These are phyloP conservation scores for Chlorops oryzae DNA, from an alignment of 1,140 invertebrate species.

Conservation along the genomic window DNA sequence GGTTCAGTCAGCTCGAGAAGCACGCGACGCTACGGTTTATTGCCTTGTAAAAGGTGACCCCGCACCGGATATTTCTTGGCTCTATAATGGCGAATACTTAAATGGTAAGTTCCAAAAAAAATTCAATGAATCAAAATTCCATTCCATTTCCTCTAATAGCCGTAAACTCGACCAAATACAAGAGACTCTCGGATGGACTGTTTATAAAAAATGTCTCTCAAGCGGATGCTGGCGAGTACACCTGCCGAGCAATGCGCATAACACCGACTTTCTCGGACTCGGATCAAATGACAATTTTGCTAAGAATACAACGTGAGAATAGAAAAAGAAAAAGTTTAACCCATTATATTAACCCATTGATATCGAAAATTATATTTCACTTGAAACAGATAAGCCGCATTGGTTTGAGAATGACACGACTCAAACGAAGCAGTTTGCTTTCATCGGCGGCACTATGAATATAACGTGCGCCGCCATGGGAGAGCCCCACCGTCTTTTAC, in stretches of 20 bases:
- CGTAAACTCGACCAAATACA: conserved; percentile 43
- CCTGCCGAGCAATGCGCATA: conserved; percentile 52
- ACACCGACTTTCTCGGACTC: conserved; percentile 47
- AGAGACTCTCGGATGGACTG: conserved; percentile 48
- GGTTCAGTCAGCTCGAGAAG: conserved; percentile 50
- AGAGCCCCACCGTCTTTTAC: conserved; percentile 55
- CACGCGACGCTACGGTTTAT: conserved; percentile 46
- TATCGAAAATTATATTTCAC: neutral
- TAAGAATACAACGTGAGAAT: conserved; percentile 54
- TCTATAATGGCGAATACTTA: conserved; percentile 44
- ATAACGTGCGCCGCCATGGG: conserved; percentile 55
- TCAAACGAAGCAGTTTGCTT: conserved; percentile 46
- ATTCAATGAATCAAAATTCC: neutral
- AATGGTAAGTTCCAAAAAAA: conserved; percentile 32
- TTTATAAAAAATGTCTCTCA: conserved; percentile 50
- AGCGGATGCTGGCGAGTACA: conserved; percentile 52
- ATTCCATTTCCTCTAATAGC: conserved; percentile 19
- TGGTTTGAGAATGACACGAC: conserved; percentile 42
- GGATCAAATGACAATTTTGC: conserved; percentile 48
- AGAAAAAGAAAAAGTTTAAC: neutral
- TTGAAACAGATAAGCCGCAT: conserved; percentile 31
- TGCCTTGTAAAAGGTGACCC: conserved; percentile 52
- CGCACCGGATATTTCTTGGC: conserved; percentile 48
- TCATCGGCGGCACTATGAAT: conserved; percentile 52
- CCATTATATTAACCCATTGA: no score